These are phyloP conservation scores for Theocolax elegans DNA, from an alignment of 1,140 invertebrate genomes.

Conservation along the genomic window DNA sequence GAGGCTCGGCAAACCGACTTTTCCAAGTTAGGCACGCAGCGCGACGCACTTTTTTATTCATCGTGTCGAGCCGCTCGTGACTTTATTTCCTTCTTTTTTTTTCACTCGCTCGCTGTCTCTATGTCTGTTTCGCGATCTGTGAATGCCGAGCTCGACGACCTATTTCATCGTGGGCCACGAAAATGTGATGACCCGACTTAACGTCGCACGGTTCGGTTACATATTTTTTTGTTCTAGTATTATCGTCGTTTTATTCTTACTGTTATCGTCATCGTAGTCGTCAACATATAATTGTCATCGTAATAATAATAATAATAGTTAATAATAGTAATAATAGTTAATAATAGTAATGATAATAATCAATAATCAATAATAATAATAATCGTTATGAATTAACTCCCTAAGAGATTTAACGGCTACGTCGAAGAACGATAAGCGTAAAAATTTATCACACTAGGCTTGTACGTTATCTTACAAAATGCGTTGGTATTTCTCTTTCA, in stretches of 20 bases:
- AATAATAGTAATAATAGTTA: constrained; percentile 2
- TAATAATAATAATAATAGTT: not conserved
- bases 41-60: not conserved
- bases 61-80: not conserved
- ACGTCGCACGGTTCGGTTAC: not conserved
- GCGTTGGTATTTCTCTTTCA: constrained; percentile 49
- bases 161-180: not conserved
- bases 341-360: not conserved
- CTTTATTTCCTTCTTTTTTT: not conserved
- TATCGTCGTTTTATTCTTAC: not conserved
- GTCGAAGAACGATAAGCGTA: constrained; percentile 59
- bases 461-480: constrained; percentile 59
- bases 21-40: constrained; percentile 22
- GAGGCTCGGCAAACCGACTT: not conserved
- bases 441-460: constrained; percentile 62
- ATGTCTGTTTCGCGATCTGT: not conserved
- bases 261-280: not conserved
- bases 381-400: constrained; percentile 17
- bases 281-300: not conserved
- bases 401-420: constrained; percentile 55
- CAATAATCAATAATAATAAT: too few relatives aligned
- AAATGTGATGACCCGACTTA: too few relatives aligned
- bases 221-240: not conserved
- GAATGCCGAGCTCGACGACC: not conserved
- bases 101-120: not conserved